Percentiles rank a stretch among this genome's conserved stretches.
phyloP scores from a whole-genome alignment of 2,888 invertebrate genomes.

The Standfussiana lucernea region DNA sequence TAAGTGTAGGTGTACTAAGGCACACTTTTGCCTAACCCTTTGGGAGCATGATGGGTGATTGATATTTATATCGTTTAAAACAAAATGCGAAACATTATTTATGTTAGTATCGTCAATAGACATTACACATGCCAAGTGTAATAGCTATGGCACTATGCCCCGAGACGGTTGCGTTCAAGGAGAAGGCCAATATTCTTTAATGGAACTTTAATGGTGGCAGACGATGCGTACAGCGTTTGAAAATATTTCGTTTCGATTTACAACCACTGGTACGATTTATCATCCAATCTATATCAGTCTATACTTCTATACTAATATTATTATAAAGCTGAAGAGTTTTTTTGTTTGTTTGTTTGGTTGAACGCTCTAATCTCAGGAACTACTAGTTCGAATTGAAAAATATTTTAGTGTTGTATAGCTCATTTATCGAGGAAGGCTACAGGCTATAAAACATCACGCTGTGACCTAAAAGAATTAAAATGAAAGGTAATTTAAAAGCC shows the following conservation, averaged over 20 bases:
- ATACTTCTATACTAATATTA: no score
- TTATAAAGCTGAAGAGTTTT: no score
- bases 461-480: no score
- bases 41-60: background rate
- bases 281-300: background rate
- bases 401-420: no score
- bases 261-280: background rate
- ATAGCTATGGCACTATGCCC: constrained; percentile 36
- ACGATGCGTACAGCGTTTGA: constrained; percentile 5
- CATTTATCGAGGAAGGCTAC: no score
- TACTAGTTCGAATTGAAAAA: no score
- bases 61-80: background rate
- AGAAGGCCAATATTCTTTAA: constrained; percentile 46
- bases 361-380: no score
- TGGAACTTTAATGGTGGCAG: constrained; percentile 38
- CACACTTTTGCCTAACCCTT: background rate
- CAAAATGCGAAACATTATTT: background rate
- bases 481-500: no score
- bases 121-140: constrained; percentile 20
- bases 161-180: constrained; percentile 24
- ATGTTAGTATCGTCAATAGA: constrained; percentile 4
- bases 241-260: constrained; percentile 9
- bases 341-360: no score
- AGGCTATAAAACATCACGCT: no score
- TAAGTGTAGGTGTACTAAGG: background rate